A percentile compares a stretch with the other conserved stretches of the same genome.
Evolutionary conservation across 2,113 vertebrate genomes (phyloP).

Genomic region (Dunckerocampus dactyliophorus): DNA sequence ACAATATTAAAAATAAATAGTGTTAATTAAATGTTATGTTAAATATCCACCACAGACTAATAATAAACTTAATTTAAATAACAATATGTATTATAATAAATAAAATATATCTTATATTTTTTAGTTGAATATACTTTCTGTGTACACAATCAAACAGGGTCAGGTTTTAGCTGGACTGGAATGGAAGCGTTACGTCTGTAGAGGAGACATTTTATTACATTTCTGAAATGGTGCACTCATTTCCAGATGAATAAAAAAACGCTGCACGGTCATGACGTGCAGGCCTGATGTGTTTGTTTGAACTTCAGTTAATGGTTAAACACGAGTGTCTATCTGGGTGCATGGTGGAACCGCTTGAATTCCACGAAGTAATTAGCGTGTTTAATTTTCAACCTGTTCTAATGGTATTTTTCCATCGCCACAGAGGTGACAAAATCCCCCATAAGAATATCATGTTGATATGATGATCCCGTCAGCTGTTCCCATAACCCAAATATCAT

Average conservation of each 20-base stretch:
- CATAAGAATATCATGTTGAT: slow-evolving; percentile 28
- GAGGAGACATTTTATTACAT: not conserved
- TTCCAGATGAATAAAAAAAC: not conserved
- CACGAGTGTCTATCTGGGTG: not conserved
- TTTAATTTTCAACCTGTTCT: slow-evolving; percentile 21
- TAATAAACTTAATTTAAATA: no score
- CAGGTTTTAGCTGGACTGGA: no score
- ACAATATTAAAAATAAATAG: no score
- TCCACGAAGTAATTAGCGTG: slow-evolving; percentile 20
- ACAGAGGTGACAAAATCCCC: not conserved
- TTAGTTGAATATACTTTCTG: no score
- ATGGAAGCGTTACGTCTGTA: no score
- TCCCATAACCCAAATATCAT: slow-evolving; percentile 35
- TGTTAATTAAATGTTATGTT: no score
- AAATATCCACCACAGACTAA: no score
- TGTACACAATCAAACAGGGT: no score
- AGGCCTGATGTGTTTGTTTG: slow-evolving; percentile 26
- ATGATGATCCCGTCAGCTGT: slow-evolving; percentile 33
- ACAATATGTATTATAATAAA: no score
- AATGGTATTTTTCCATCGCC: slow-evolving; percentile 11
- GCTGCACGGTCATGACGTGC: not conserved
- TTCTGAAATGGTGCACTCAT: not conserved
- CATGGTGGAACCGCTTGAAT: not conserved
- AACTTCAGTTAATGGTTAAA: slow-evolving; percentile 46
- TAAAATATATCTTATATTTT: no score